Base-by-base conservation (phyloP, 1,140 invertebrate species). In the Diuraphis noxia region DNA sequence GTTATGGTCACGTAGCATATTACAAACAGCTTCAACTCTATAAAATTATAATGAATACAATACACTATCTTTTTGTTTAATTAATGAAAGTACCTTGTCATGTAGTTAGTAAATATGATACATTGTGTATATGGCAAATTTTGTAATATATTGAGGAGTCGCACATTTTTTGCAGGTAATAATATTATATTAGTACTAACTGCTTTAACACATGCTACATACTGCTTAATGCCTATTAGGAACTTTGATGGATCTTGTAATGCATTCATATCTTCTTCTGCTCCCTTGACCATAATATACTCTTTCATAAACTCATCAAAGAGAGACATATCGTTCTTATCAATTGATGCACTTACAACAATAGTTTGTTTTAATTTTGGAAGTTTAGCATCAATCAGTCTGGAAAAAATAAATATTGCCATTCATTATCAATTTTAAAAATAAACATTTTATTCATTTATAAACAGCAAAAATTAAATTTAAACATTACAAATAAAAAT, bases 321-420 rank as follows among this genome's bases (percentile, higher is more conserved):
- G 93, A 97, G 96, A 40, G 95, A 93, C 92, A 97, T 96, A 88
- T 98, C 94, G 93, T 96, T 95, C 92, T 96, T 95, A 30, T 97
- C 96, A 94, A 98, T 99, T n/a, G 99, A 99, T 40, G 99, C 99
- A 94, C 98, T 99, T 40, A 97, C 96, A 56, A 98, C 97, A 92
- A 99, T 96, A 30, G 98, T 96, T 95, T 99, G 99, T 93, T 98
- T 98, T 92, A 95, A 96, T 19, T 94, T 93, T 36, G 96, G 97
- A 91, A 99, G 93, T 88, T 94, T 93, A 77, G 95, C 95, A 94
- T 96, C 97, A 84, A 98, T 97, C 93, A 95, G 96, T 93, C 96
- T 97, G 93, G 92, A 95, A 94, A 93, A 92, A 93, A 89, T 9
- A 92, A n/a, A 36, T 34, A 23, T 77, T 77, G 0, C 17, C n/a